phyloP scores from a whole-genome alignment of 2,113 vertebrate species.

The Tauraco erythrolophus region DNA sequence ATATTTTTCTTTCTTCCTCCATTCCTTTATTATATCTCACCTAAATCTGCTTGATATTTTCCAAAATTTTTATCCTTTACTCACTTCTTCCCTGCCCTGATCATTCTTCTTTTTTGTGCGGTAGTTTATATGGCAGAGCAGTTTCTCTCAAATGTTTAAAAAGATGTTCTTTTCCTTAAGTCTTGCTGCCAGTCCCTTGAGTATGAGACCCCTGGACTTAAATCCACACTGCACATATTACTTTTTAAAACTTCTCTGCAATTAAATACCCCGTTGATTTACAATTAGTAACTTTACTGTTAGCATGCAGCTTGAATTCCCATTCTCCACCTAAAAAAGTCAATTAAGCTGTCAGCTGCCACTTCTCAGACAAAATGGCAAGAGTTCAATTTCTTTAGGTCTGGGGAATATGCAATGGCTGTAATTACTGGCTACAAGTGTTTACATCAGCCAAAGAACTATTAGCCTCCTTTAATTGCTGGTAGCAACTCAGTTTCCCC shows the following conservation, averaged over 20 bases:
- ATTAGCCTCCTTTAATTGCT: constrained; percentile 65
- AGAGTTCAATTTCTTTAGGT: constrained; percentile 58
- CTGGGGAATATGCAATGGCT: constrained; percentile 53
- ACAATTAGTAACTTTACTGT: constrained; percentile 44
- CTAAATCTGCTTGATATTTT: background rate
- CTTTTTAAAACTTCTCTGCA: background rate
- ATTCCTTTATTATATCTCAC: background rate
- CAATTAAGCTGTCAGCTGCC: constrained; percentile 64
- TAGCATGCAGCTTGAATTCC: constrained; percentile 36
- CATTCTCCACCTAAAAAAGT: constrained; percentile 53
- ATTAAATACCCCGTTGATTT: constrained; percentile 39
- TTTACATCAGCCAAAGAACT: constrained; percentile 53
- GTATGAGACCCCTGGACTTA: background rate
- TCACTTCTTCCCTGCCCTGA: background rate
- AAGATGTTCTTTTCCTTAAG: background rate
- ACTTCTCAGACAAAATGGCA: constrained; percentile 67
- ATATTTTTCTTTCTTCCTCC: background rate
- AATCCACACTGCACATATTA: background rate
- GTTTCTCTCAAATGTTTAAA: background rate
- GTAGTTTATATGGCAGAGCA: background rate
- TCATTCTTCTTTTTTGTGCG: background rate
- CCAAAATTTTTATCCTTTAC: background rate
- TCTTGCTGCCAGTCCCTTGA: background rate
- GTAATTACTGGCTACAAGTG: constrained; percentile 64
- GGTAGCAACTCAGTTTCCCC: constrained; percentile 50